These are phyloP conservation scores for Chaetophractus vellerosus DNA, from an alignment of 2,797 vertebrate genomes.

Conservation along the genomic window DNA sequence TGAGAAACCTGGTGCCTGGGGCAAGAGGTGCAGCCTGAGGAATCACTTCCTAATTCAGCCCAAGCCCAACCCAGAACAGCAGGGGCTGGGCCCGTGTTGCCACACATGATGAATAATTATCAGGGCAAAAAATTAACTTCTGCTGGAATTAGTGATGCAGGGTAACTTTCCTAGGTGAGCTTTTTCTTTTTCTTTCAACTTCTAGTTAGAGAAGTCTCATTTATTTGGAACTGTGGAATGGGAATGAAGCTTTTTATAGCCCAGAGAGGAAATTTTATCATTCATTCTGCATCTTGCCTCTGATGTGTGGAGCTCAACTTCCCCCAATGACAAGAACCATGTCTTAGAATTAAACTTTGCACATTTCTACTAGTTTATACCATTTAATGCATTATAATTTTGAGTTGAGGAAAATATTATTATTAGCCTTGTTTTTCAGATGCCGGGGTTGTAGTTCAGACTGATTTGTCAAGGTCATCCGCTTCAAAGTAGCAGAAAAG, in stretches of 20 bases:
- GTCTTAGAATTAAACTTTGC: background rate
- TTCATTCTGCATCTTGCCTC: constrained; percentile 40
- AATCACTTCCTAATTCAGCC: background rate
- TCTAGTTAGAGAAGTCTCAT: constrained; percentile 42
- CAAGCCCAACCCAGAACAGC: background rate
- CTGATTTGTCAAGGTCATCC: background rate
- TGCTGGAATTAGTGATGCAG: background rate
- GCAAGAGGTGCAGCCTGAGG: background rate
- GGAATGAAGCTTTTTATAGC: background rate
- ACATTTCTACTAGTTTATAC: background rate
- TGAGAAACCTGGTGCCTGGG: accelerated
- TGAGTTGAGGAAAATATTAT: background rate
- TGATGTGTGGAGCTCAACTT: background rate
- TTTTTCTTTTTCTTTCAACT: constrained; percentile 1
- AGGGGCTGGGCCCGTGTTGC: background rate
- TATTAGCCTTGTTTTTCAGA: background rate
- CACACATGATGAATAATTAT: background rate
- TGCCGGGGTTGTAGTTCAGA: background rate
- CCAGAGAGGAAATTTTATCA: background rate
- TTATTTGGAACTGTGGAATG: constrained; percentile 18
- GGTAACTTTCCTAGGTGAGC: background rate
- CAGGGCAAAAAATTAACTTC: background rate
- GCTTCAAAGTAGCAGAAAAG: background rate
- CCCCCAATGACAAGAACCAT: background rate
- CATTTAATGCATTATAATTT: background rate